These are phyloP conservation scores for Butorides virescens DNA, from an alignment of 2,113 vertebrate species.

Conservation along the genomic window DNA sequence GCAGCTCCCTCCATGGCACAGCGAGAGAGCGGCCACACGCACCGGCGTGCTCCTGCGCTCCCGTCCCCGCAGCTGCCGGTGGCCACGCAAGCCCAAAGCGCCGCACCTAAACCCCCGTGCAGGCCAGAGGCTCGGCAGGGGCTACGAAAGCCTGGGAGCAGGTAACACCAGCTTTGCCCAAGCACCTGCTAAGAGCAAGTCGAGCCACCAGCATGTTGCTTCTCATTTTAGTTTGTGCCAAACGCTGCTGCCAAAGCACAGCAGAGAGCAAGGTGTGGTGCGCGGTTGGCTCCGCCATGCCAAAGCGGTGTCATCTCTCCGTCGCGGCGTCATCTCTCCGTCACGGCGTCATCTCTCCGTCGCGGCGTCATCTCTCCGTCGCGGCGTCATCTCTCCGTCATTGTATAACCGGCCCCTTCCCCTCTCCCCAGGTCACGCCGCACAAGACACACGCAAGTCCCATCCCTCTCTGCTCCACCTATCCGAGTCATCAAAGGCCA, in stretches of 20 bases:
- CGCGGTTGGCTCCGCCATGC: too few species aligned
- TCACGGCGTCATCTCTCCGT: not conserved
- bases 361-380: not conserved
- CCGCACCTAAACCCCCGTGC: not conserved
- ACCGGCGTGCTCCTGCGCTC: fast-evolving
- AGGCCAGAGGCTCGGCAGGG: not conserved
- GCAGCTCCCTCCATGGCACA: not conserved
- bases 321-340: not conserved
- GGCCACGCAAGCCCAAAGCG: not conserved
- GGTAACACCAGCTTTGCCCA: not conserved
- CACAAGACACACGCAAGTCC: not conserved
- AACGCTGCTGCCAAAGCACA: not conserved
- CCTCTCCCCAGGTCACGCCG: not conserved
- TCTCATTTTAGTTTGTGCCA: not conserved
- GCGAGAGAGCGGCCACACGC: fast-evolving
- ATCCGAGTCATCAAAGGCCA: fast-evolving
- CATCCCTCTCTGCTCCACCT: not conserved
- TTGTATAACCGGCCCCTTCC: not conserved
- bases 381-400: not conserved
- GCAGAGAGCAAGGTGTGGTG: not conserved
- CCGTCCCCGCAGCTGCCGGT: not conserved
- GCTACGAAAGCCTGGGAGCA: not conserved
- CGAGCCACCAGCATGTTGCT: not conserved
- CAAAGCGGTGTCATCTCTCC: not conserved
- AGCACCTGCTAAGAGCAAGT: not conserved